These are phyloP conservation scores for Calycopis cecrops DNA, from an alignment of 1,140 invertebrate species.

Conservation along the genomic window DNA sequence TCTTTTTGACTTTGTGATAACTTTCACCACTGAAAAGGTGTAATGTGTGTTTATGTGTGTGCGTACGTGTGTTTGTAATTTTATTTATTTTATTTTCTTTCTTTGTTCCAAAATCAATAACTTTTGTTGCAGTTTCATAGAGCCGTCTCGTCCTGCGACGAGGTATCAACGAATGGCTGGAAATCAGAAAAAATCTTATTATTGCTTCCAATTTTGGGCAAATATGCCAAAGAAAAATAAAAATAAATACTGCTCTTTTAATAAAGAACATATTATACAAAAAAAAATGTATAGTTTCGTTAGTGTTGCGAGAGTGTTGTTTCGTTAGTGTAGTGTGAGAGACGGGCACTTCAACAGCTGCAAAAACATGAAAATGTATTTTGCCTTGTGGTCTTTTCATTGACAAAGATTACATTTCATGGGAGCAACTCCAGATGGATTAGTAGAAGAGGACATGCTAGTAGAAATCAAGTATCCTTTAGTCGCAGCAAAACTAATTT, in stretches of 20 bases:
- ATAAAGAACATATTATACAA: background rate
- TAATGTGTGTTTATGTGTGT: too few relatives aligned
- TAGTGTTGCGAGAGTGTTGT: too few relatives aligned
- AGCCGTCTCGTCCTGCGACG: background rate
- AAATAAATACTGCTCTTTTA: background rate
- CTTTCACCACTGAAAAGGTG: background rate
- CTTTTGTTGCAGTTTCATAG: too few relatives aligned
- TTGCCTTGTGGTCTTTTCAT: too few relatives aligned
- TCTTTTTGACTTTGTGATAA: too few relatives aligned
- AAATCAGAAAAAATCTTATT: background rate
- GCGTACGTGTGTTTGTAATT: too few relatives aligned
- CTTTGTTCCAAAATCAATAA: too few relatives aligned
- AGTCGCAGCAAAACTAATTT: background rate
- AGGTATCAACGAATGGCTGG: background rate
- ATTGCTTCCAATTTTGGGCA: background rate
- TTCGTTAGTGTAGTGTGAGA: too few relatives aligned
- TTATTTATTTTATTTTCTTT: too few relatives aligned
- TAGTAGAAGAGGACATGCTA: background rate
- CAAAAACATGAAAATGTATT: background rate
- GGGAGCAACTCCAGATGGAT: background rate
- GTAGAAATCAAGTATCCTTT: conserved; percentile 1
- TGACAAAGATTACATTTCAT: conserved; percentile 1
- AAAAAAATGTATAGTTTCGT: background rate
- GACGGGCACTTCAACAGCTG: background rate
- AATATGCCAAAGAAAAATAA: background rate